Conservation (phyloP, 2,888 invertebrate genomes). For the Halictus quadricinctus region DNA sequence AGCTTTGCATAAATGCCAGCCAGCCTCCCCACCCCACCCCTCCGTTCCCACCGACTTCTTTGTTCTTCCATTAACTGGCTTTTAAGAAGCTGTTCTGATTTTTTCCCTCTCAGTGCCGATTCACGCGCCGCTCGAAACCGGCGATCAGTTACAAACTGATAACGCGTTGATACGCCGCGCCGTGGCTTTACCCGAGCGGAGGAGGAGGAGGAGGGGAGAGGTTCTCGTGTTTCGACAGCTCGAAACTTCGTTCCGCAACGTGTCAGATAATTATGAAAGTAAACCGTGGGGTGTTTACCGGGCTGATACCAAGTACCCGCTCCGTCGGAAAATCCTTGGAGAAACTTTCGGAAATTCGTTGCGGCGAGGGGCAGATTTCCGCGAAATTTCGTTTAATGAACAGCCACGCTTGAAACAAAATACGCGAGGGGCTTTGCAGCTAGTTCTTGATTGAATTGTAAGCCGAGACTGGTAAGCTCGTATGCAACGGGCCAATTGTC, state of each 20-base stretch:
- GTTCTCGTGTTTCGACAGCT: constrained; percentile 8
- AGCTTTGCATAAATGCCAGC: constrained; percentile 53
- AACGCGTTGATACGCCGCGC: neutral
- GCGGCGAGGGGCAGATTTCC: constrained; percentile 38
- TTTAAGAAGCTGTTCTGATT: constrained; percentile 24
- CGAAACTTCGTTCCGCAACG: constrained; percentile 11
- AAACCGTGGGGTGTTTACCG: constrained; percentile 11
- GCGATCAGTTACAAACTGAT: neutral
- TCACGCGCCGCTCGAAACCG: neutral
- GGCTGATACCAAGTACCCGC: neutral
- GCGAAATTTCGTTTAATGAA: constrained; percentile 49
- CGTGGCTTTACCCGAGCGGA: neutral
- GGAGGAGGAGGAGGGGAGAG: neutral
- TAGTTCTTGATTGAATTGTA: constrained; percentile 63
- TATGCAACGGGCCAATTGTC: constrained; percentile 66
- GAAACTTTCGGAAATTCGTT: constrained; percentile 37
- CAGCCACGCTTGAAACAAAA: constrained; percentile 35
- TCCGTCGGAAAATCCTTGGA: neutral
- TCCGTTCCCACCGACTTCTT: neutral
- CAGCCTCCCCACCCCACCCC: neutral
- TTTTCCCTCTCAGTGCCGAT: neutral
- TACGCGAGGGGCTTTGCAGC: constrained; percentile 50
- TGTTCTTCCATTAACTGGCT: constrained; percentile 15
- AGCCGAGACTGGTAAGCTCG: constrained; percentile 64
- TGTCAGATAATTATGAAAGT: constrained; percentile 17